Conservation (phyloP, 2,888 invertebrate genomes). For the Eupithecia vulgata region DNA sequence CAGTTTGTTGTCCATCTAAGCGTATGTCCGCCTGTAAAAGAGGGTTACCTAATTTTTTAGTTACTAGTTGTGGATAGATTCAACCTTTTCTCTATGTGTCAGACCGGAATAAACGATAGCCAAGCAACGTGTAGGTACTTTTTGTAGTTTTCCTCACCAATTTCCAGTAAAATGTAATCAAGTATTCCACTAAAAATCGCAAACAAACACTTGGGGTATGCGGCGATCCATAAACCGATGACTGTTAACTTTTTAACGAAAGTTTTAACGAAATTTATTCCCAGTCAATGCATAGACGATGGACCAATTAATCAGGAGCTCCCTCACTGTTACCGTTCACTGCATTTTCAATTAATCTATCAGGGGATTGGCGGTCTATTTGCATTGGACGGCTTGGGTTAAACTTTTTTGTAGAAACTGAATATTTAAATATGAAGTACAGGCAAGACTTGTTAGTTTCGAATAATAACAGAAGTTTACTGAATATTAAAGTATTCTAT, state of each 20-base stretch:
- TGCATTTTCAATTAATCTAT: slow-evolving; percentile 27
- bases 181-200: too few relatives aligned
- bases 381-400: slow-evolving; percentile 11
- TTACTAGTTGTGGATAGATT: too few relatives aligned
- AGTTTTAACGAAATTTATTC: slow-evolving; percentile 22
- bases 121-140: too few relatives aligned
- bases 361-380: slow-evolving; percentile 18
- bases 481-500: background rate
- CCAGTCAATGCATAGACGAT: slow-evolving; percentile 29
- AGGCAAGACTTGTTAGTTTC: background rate
- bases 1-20: too few relatives aligned
- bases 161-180: too few relatives aligned
- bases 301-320: slow-evolving; percentile 31
- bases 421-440: background rate
- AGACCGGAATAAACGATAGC: too few relatives aligned
- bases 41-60: too few relatives aligned
- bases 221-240: slow-evolving; percentile 7
- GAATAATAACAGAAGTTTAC: background rate
- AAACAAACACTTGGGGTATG: slow-evolving; percentile 23
- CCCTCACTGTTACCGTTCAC: slow-evolving; percentile 17
- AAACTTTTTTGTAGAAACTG: slow-evolving; percentile 13
- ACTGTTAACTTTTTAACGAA: slow-evolving; percentile 25
- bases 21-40: too few relatives aligned
- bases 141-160: too few relatives aligned
- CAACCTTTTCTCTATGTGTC: too few relatives aligned